A percentile compares a stretch with the other conserved stretches of the same genome.
Conservation (phyloP, 2,888 invertebrate genomes). For the Callosobruchus maculatus region DNA sequence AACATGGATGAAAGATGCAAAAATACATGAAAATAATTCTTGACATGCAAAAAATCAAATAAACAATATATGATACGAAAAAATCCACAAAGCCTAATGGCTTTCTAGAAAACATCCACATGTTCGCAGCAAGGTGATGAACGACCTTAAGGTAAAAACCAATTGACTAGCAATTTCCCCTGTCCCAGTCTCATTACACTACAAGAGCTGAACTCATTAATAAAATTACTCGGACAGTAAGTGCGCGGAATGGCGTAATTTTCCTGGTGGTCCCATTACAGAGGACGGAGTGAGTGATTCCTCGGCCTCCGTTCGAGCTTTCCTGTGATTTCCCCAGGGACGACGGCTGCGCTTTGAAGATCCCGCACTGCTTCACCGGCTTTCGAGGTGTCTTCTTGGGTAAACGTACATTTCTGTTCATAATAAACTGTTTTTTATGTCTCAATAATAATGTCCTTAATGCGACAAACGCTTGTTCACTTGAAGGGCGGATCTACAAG, state of each 20-base stretch:
- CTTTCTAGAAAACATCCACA: background rate
- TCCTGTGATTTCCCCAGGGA: background rate
- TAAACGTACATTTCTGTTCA: background rate
- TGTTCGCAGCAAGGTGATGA: background rate
- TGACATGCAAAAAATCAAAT: no score
- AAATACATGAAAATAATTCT: no score
- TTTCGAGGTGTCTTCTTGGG: background rate
- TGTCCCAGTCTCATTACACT: background rate
- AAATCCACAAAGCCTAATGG: no score
- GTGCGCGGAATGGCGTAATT: background rate
- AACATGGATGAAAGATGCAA: no score
- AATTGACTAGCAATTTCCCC: background rate
- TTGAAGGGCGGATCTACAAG: no score
- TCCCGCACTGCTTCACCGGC: background rate
- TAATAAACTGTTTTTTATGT: no score
- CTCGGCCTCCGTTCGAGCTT: background rate
- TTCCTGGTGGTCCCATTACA: background rate
- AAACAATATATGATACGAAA: no score
- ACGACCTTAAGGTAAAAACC: background rate
- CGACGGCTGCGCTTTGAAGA: background rate
- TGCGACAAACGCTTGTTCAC: no score
- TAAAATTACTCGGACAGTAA: background rate
- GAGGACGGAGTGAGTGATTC: background rate
- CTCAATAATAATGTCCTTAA: no score
- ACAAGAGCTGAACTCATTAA: background rate